These are phyloP conservation scores for Lepilemur ruficaudatus DNA, from an alignment of 2,797 vertebrate genomes.

Conservation along the genomic window DNA sequence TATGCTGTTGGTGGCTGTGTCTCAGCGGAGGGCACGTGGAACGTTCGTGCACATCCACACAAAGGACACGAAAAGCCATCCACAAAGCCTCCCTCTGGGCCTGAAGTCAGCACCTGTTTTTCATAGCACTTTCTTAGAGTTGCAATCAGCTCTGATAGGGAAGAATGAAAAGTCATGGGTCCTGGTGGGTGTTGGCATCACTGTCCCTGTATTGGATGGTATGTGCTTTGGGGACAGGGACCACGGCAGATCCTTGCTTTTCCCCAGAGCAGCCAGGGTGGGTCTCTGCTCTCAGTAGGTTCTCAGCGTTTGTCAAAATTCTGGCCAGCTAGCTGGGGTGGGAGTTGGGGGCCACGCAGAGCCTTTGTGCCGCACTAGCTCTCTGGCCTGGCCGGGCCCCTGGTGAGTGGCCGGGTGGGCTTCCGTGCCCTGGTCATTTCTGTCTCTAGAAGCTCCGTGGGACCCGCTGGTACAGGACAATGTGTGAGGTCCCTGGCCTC, in stretches of 20 bases:
- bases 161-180: neutral
- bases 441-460: rapidly evolving
- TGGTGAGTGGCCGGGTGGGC: neutral
- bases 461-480: neutral
- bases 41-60: rapidly evolving
- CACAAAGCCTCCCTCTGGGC: neutral
- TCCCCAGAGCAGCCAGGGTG: rapidly evolving
- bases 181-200: neutral
- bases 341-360: neutral
- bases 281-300: rapidly evolving
- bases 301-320: neutral
- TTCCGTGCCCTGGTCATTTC: neutral
- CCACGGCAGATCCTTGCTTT: rapidly evolving
- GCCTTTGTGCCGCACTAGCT: rapidly evolving
- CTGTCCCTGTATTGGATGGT: rapidly evolving
- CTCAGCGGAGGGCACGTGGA: neutral
- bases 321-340: neutral
- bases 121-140: neutral
- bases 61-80: neutral
- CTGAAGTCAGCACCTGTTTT: neutral
- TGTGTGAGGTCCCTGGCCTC: neutral
- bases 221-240: neutral
- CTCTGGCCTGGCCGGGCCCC: neutral
- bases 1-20: rapidly evolving
- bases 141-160: neutral